These are phyloP conservation scores for Opisthocomus hoazin DNA, from an alignment of 2,113 vertebrate genomes.

Conservation along the genomic window DNA sequence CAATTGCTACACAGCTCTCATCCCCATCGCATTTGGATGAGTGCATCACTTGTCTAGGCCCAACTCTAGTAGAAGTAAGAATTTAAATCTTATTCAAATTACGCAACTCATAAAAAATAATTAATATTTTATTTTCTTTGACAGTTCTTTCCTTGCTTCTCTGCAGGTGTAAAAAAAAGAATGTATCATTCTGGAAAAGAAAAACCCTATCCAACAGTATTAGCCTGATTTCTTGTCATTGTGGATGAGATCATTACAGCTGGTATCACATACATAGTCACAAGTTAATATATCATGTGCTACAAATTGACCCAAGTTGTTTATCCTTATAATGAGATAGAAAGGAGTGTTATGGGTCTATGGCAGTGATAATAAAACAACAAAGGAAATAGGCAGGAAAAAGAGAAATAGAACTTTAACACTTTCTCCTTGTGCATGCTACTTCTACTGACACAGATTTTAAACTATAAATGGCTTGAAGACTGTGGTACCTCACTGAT, in stretches of 20 bases:
- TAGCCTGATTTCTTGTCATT: neutral
- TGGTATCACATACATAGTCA: neutral
- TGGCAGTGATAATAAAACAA: neutral
- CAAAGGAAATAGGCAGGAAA: neutral
- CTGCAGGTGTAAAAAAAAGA: neutral
- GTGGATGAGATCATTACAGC: neutral
- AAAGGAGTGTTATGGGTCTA: neutral
- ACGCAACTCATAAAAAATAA: neutral
- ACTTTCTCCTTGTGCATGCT: neutral
- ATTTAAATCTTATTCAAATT: neutral
- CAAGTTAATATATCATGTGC: neutral
- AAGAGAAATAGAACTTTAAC: neutral
- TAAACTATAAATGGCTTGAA: neutral
- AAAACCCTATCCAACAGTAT: neutral
- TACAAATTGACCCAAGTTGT: neutral
- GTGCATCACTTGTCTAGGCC: neutral
- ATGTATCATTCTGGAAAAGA: neutral
- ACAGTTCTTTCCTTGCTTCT: neutral
- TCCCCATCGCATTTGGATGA: neutral
- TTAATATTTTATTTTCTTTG: neutral
- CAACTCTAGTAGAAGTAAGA: neutral
- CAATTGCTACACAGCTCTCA: neutral
- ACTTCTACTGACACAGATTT: neutral
- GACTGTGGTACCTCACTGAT: neutral
- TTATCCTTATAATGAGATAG: neutral